Percentiles rank a stretch among this genome's conserved stretches.
Evolutionary conservation across 2,888 invertebrate genomes (phyloP).

Genomic region (Pasiphila rectangulata): DNA sequence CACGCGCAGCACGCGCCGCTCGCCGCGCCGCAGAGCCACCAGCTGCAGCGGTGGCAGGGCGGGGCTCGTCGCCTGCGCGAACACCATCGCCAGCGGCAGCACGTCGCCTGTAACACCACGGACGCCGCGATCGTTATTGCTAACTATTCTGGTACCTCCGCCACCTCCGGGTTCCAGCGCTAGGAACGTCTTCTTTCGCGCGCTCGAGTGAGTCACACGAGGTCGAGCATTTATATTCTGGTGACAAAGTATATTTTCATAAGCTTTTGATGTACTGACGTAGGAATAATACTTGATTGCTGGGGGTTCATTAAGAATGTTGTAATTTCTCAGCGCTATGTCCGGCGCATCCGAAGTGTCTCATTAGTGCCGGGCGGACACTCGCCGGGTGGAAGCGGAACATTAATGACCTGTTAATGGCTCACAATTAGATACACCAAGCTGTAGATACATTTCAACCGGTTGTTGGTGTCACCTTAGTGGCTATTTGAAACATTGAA

Average conservation of each 20-base stretch:
- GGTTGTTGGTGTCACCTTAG: too few relatives aligned
- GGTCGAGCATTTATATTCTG: too few relatives aligned
- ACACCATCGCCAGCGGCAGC: slow-evolving; percentile 56
- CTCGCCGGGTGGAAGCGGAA: too few relatives aligned
- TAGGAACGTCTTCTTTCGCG: too few relatives aligned
- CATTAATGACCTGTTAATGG: slow-evolving; percentile 7
- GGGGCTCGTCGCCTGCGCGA: slow-evolving; percentile 42
- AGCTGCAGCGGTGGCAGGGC: slow-evolving; percentile 47
- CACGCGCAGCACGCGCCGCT: slow-evolving; percentile 38
- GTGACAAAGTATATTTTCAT: slow-evolving; percentile 23
- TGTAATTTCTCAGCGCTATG: slow-evolving; percentile 14
- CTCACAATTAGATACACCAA: too few relatives aligned
- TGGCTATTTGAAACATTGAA: too few relatives aligned
- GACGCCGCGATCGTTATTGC: too few relatives aligned
- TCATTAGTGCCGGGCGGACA: slow-evolving; percentile 16
- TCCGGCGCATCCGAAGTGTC: slow-evolving; percentile 22
- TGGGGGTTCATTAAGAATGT: slow-evolving; percentile 21
- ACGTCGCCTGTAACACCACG: slow-evolving; percentile 55
- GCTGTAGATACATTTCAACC: too few relatives aligned
- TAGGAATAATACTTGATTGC: slow-evolving; percentile 18
- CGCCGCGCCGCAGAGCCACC: slow-evolving; percentile 38
- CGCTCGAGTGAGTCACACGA: too few relatives aligned
- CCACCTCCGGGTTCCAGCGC: too few relatives aligned
- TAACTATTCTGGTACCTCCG: too few relatives aligned
- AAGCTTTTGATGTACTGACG: slow-evolving; percentile 24